A percentile compares a stretch with the other conserved stretches of the same genome.
These are phyloP conservation scores for Dipodomys spectabilis DNA, from an alignment of 2,113 vertebrate species.

Conservation along the genomic window DNA sequence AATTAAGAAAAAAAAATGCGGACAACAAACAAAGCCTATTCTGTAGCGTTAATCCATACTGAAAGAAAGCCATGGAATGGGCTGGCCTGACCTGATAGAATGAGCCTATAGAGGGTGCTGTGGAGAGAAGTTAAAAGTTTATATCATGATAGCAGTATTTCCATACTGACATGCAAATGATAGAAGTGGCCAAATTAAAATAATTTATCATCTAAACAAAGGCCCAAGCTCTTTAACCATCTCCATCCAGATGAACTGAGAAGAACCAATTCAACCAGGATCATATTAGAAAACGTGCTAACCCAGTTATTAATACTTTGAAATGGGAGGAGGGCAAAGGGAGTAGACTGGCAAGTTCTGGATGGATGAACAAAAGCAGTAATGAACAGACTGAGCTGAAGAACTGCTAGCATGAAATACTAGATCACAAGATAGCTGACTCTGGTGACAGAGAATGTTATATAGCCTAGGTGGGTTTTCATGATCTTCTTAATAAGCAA, in stretches of 20 bases:
- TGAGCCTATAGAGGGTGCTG: conserved; percentile 72
- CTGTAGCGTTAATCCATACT: neutral
- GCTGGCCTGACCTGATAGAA: neutral
- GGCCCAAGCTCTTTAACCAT: neutral
- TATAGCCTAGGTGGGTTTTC: fast-evolving
- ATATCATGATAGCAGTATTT: neutral
- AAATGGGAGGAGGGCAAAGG: neutral
- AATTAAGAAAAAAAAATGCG: neutral
- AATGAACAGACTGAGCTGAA: neutral
- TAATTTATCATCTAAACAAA: neutral
- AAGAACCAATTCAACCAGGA: neutral
- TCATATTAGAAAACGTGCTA: neutral
- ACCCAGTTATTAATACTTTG: neutral
- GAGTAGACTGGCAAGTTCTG: neutral
- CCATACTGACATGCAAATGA: fast-evolving
- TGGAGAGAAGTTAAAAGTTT: conserved; percentile 68
- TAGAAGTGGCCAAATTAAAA: neutral
- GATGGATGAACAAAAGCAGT: neutral
- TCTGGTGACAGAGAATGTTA: neutral
- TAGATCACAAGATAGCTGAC: neutral
- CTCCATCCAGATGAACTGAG: neutral
- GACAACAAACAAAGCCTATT: neutral
- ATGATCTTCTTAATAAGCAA: neutral
- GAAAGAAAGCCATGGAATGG: neutral
- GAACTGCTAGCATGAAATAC: neutral